phyloP scores from a whole-genome alignment of 2,113 vertebrate species.

The Macrotus californicus region DNA sequence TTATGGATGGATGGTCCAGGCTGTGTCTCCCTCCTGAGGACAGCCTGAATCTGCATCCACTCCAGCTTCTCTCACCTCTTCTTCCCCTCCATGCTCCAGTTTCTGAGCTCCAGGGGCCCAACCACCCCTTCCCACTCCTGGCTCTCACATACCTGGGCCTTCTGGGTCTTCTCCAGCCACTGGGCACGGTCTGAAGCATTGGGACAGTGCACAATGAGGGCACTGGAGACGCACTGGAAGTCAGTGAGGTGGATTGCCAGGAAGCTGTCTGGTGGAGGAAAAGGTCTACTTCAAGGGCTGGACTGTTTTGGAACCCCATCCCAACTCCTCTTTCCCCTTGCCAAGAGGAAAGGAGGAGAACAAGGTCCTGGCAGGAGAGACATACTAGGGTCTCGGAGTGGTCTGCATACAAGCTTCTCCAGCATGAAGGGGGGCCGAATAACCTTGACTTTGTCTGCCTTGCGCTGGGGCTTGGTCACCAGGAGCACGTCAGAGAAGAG shows the following conservation, averaged over 20 bases:
- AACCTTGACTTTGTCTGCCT: conserved; percentile 82
- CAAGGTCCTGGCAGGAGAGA: not conserved
- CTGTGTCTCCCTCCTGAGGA: not conserved
- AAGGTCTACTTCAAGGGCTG: not conserved
- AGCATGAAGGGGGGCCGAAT: conserved; percentile 84
- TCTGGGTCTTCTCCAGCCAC: conserved; percentile 64
- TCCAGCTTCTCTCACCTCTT: not conserved
- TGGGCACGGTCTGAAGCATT: not conserved
- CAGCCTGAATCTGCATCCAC: not conserved
- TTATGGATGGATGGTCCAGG: not conserved
- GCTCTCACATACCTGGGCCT: conserved; percentile 59
- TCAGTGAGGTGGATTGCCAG: conserved; percentile 67
- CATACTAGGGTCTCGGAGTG: conserved; percentile 83
- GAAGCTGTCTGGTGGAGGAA: conserved; percentile 56
- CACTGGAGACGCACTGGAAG: conserved; percentile 62
- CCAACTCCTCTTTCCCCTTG: not conserved
- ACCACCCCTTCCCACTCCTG: not conserved
- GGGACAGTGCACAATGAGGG: conserved; percentile 51
- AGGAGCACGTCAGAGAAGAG: conserved; percentile 88
- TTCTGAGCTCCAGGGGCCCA: not conserved
- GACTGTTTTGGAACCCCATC: not conserved
- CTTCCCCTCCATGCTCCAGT: not conserved
- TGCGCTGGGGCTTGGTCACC: conserved; percentile 86
- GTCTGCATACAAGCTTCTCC: conserved; percentile 79
- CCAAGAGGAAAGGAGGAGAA: not conserved